Evolutionary conservation across 2,888 invertebrate species (phyloP), one percentile per base, ranked within the genome.

Genomic region (Drosophila mercatorum): DNA sequence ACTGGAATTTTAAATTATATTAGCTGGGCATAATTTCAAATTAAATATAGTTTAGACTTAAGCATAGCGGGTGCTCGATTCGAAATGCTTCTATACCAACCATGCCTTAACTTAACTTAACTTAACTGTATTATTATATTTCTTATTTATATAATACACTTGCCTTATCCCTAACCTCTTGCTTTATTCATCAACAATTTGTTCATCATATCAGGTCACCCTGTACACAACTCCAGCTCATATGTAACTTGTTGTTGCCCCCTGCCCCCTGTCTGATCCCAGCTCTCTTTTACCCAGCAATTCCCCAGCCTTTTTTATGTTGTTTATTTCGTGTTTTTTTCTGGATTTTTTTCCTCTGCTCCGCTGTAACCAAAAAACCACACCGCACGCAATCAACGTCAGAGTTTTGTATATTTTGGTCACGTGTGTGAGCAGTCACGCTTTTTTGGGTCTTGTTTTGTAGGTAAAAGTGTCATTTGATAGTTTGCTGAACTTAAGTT

Each of bases 1-100:
- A 71, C 56, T 78, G 75, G 86, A 86, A 86, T 86, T 89, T 89
- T 80, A 89, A 86, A 87, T 87, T 80, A 75, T 75, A 82, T 87
- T 87, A 71, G 87, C 75, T 64, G 78, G 62, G 72, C 82, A 87
- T 86, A 89, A 86, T 87, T 89, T 87, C 75, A 68, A 86, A 87
- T 89, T 89, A 84, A 87, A 76, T 84, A 70, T 79, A 75, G 79
- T 76, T 73, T 73, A 70, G 64, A 51, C 52, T 78, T 65, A 17
- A 60, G 47, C 52, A 6, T 38, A 75, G 28, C 22, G 60, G 73
- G 78, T 75, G 78, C 44, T 52, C 40, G 49, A n/a, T n/a, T 11
- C 14, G 12, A 14, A 44, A 58, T 2, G 12, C 6, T 26, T 14
- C 4, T 47, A 14, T 0, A 1, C 8, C 14, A 8, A 47, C 28